Base-by-base conservation (phyloP, 92 coral and sea anemone species). In the Meandrina meandrites region DNA sequence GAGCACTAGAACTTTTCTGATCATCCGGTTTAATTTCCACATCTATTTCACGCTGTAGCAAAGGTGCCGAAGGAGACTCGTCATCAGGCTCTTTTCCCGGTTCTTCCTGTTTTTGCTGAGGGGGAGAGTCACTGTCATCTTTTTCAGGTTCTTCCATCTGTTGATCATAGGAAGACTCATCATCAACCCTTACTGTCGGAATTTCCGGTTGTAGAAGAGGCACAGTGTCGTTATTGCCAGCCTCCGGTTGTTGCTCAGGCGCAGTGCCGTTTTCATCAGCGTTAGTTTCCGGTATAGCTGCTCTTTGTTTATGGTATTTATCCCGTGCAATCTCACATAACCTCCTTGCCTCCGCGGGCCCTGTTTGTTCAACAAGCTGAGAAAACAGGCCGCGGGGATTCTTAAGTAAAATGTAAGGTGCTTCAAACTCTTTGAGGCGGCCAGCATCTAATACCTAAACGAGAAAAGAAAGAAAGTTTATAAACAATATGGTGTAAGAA, bases 371-470 rank as follows among this genome's bases (percentile, higher is more conserved):
- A 56, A 95, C 98, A 1, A 95, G 92, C 80, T 92, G 94, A 21
- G 87, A 86, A 70, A 95, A 95, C 27, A 89, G 86, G n/a, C 93
- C 81, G 79, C 89, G 66, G 42, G 79, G 88, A 56, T 94, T 91
- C 76, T 84, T 91, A 10, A 94, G 93, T 24, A 94, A 78, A 51
- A 81, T 69, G 73, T 89, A 94, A 14, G 96, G 96, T 3, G 92
- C 89, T 64, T 94, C 96, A 68, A 94, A 94, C 74, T 94, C 97
- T 66, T 90, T 94, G 74, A 94, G 54, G 67, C 86, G 84, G 53
- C 97, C 97, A 35, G 97, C 97, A 86, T 94, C 97, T 36, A 94
- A 88, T 16, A 94, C 97, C 97, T 93, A 89, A 68, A 90, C 86
- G 82, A 87, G 86, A 14, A 89, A 81, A 64, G 79, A 84, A 70